A percentile compares a stretch with the other conserved stretches of the same genome.
phyloP scores from a whole-genome alignment of 2,797 vertebrate species.

The Leptatherina wallacei region DNA sequence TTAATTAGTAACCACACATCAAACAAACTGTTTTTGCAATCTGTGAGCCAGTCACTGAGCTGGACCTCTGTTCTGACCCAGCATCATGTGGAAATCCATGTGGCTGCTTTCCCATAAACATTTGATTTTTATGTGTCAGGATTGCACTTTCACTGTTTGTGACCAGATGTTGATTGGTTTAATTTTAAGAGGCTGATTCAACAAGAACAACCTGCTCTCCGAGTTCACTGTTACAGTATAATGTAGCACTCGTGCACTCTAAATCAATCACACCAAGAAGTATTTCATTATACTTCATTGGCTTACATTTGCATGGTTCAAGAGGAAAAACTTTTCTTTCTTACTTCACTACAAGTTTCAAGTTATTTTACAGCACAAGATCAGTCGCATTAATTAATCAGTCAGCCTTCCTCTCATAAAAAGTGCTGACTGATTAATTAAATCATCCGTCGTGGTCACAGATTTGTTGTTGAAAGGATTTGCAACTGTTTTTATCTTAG shows the following conservation, averaged over 20 bases:
- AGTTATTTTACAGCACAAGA: neutral
- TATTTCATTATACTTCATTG: neutral
- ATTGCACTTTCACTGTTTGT: neutral
- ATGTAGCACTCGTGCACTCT: neutral
- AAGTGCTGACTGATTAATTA: neutral
- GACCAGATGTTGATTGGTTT: neutral
- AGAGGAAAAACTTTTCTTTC: neutral
- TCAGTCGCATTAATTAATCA: neutral
- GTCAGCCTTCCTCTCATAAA: neutral
- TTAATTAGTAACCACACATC: slow-evolving; percentile 75
- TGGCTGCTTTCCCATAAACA: slow-evolving; percentile 12
- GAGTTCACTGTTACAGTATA: neutral
- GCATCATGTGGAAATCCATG: slow-evolving; percentile 22
- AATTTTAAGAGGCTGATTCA: neutral
- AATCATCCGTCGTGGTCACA: neutral
- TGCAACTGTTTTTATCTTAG: neutral
- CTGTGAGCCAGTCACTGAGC: slow-evolving; percentile 40
- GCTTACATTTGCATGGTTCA: neutral
- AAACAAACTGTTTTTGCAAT: slow-evolving; percentile 68
- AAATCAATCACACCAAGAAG: neutral
- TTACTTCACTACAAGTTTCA: neutral
- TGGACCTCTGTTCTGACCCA: slow-evolving; percentile 16
- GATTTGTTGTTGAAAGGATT: neutral
- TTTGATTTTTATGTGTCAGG: neutral
- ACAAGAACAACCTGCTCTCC: slow-evolving; percentile 35